Evolutionary conservation across 2,113 vertebrate genomes (phyloP).

Genomic region (Corythoichthys intestinalis): DNA sequence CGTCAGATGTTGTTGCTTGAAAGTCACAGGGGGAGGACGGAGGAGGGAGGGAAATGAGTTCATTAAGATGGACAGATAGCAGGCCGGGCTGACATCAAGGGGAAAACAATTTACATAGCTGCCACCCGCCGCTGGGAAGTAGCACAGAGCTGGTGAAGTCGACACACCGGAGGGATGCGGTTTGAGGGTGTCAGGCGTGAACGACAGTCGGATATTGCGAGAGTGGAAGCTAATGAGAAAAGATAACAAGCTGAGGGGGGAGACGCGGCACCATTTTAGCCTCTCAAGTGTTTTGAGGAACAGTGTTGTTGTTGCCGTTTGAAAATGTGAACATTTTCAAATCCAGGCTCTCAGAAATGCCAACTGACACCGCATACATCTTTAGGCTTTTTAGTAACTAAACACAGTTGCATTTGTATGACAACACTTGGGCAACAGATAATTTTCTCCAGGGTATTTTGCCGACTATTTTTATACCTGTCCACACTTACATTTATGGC

Average conservation of each 20-base stretch:
- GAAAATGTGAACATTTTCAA: neutral
- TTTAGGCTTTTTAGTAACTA: no score
- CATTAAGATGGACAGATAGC: slow-evolving; percentile 49
- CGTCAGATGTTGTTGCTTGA: neutral
- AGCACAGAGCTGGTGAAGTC: slow-evolving; percentile 7
- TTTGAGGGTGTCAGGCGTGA: neutral
- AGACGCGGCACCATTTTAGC: slow-evolving; percentile 14
- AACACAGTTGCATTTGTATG: no score
- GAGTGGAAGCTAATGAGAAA: slow-evolving; percentile 35
- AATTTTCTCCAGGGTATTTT: no score
- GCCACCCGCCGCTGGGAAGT: slow-evolving; percentile 32
- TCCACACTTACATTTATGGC: no score
- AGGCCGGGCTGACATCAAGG: slow-evolving; percentile 27
- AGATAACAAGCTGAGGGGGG: slow-evolving; percentile 24
- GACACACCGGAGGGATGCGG: slow-evolving; percentile 11
- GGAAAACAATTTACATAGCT: slow-evolving; percentile 61
- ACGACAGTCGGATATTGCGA: slow-evolving; percentile 4
- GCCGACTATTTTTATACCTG: no score
- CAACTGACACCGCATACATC: no score
- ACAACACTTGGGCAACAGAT: no score
- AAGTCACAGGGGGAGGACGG: neutral
- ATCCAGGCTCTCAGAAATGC: neutral
- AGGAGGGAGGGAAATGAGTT: slow-evolving; percentile 14
- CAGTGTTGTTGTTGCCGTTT: neutral
- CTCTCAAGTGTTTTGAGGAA: neutral